Percentiles rank a stretch among this genome's conserved stretches.
Conservation (phyloP, 1,140 invertebrate species). For the Bombus turneri region DNA sequence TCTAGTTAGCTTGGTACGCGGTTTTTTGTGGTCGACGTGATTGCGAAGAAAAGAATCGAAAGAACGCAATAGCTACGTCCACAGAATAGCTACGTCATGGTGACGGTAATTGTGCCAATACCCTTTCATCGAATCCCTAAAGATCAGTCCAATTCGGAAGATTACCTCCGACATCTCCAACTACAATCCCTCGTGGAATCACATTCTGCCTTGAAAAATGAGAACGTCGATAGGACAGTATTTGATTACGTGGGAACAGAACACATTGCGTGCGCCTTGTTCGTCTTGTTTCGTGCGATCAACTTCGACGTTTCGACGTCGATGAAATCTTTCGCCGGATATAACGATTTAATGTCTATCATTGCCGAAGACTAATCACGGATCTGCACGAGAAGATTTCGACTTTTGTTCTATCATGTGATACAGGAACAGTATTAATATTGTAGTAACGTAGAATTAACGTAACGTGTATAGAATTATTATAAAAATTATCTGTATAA, state of each 20-base stretch:
- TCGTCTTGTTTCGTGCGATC: constrained; percentile 23
- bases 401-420: neutral
- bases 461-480: neutral
- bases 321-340: constrained; percentile 16
- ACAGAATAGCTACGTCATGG: constrained; percentile 40
- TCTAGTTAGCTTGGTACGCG: neutral
- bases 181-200: constrained; percentile 37
- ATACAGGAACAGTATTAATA: too few relatives aligned
- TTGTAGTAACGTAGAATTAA: neutral
- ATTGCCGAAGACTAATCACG: neutral
- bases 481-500: neutral
- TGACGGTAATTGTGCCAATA: constrained; percentile 45
- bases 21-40: neutral
- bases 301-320: neutral
- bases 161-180: constrained; percentile 41
- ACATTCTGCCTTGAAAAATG: constrained; percentile 37
- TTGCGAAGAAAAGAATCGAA: constrained; percentile 22
- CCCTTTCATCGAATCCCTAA: constrained; percentile 46
- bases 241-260: constrained; percentile 40
- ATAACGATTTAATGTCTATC: constrained; percentile 27
- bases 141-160: constrained; percentile 45
- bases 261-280: neutral
- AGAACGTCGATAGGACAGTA: constrained; percentile 38
- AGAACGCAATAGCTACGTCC: constrained; percentile 16
- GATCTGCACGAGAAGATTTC: neutral